Evolutionary conservation across 2,888 invertebrate genomes (phyloP).

Genomic region (Cosmopolites sordidus): DNA sequence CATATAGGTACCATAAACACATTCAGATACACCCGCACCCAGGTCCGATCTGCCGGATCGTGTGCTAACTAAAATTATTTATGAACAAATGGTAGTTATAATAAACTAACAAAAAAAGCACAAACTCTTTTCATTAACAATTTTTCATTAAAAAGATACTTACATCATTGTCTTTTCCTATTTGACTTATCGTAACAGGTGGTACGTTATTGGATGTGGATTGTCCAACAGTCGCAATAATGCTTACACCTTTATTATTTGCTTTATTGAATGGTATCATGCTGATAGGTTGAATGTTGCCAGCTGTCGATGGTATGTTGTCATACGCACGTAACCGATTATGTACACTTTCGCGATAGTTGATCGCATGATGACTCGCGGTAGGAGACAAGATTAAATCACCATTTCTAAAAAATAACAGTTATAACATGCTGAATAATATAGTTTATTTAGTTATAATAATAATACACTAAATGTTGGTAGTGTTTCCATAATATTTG

Average conservation of each 20-base stretch:
- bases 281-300: conserved; percentile 40
- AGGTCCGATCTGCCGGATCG: too few relatives aligned
- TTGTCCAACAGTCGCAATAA: conserved; percentile 26
- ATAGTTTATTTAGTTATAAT: too few relatives aligned
- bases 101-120: too few relatives aligned
- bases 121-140: too few relatives aligned
- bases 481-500: too few relatives aligned
- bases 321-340: conserved; percentile 75
- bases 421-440: too few relatives aligned
- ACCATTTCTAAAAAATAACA: conserved; percentile 57
- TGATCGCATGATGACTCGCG: conserved; percentile 69
- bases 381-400: conserved; percentile 69
- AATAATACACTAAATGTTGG: too few relatives aligned
- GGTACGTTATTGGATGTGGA: conserved; percentile 14
- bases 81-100: too few relatives aligned
- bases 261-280: conserved; percentile 42
- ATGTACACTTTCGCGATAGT: conserved; percentile 76
- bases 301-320: conserved; percentile 49
- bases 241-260: conserved; percentile 34
- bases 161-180: conserved; percentile 17
- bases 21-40: too few relatives aligned
- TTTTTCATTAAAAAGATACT: too few relatives aligned
- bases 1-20: too few relatives aligned
- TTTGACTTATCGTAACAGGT: conserved; percentile 23
- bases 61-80: too few relatives aligned